Percentiles rank a stretch among this genome's conserved stretches.
These are phyloP conservation scores for Drosophila eugracilis DNA, from an alignment of 1,140 invertebrate genomes.

Conservation along the genomic window DNA sequence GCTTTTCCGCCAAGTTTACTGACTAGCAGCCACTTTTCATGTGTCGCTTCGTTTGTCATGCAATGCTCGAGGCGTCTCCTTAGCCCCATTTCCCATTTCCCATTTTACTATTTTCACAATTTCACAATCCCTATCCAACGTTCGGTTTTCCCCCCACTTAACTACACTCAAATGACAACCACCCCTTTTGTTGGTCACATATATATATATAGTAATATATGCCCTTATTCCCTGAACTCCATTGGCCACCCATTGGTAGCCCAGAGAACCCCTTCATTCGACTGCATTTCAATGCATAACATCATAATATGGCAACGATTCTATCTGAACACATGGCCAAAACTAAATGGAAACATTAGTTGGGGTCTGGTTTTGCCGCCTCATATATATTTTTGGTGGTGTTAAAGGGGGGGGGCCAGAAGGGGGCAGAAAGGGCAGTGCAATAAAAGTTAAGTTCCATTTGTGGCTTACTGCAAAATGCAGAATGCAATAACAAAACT, in stretches of 20 bases:
- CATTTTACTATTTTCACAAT: not conserved
- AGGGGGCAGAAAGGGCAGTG: not conserved
- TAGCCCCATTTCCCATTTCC: not conserved
- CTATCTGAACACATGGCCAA: slow-evolving; percentile 52
- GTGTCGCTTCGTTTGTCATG: slow-evolving; percentile 51
- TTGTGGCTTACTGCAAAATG: slow-evolving; percentile 38
- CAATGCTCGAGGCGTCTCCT: slow-evolving; percentile 32
- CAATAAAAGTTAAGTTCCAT: slow-evolving; percentile 64
- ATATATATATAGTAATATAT: not conserved
- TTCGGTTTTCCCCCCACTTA: not conserved
- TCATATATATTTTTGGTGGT: not conserved
- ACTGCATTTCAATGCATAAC: slow-evolving; percentile 57
- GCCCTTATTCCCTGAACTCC: too few relatives aligned
- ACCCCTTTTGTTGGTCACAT: slow-evolving; percentile 3
- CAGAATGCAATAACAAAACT: slow-evolving; percentile 70
- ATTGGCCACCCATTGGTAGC: not conserved
- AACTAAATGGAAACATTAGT: slow-evolving; percentile 62
- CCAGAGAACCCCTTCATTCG: slow-evolving; percentile 1
- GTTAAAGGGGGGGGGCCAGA: too few relatives aligned
- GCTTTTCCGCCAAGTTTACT: slow-evolving; percentile 32
- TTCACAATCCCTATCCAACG: too few relatives aligned
- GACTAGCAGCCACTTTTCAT: slow-evolving; percentile 51
- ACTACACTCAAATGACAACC: slow-evolving; percentile 10
- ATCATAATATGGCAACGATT: slow-evolving; percentile 59
- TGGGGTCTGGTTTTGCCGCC: not conserved